Percentiles rank a stretch among this genome's conserved stretches.
Conservation (phyloP, 2,888 invertebrate species). For the Drosophila paucipuncta region DNA sequence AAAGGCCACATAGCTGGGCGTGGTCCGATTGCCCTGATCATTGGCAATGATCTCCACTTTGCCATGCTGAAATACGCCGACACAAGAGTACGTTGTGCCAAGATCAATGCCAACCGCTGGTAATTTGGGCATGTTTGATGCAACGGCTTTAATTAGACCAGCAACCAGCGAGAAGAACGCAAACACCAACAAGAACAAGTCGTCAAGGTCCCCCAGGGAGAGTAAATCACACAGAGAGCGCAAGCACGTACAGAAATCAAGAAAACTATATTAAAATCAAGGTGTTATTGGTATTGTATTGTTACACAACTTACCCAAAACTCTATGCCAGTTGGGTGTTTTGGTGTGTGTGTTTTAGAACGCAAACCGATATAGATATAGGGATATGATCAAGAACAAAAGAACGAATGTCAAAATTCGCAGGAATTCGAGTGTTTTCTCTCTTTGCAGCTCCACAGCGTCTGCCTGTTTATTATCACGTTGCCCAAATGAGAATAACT, state of each 20-base stretch:
- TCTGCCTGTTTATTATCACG: conserved; percentile 68
- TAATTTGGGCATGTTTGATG: conserved; percentile 85
- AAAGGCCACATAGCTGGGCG: conserved; percentile 92
- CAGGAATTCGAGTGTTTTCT: conserved; percentile 84
- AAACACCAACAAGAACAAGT: conserved; percentile 17
- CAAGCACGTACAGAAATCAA: conserved; percentile 12
- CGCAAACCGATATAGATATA: conserved; percentile 84
- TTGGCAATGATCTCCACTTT: conserved; percentile 94
- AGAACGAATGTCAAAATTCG: conserved; percentile 84
- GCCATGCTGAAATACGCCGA: conserved; percentile 95
- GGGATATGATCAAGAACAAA: conserved; percentile 83
- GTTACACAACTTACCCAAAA: conserved; percentile 66
- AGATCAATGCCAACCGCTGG: conserved; percentile 88
- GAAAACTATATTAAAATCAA: conserved; percentile 53
- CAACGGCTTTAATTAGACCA: conserved; percentile 77
- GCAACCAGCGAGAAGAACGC: conserved; percentile 13
- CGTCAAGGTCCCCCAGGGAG: conserved; percentile 56
- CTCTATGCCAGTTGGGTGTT: conserved; percentile 18
- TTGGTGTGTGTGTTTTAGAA: conserved; percentile 62
- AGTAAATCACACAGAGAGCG: conserved; percentile 15
- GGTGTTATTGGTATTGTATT: conserved; percentile 19
- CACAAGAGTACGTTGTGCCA: conserved; percentile 97
- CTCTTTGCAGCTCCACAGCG: conserved; percentile 85
- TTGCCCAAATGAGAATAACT: conserved; percentile 57
- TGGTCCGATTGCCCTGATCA: conserved; percentile 93